A percentile compares a stretch with the other conserved stretches of the same genome.
phyloP scores from a whole-genome alignment of 2,888 invertebrate species.

The Phrixothrix hirtus region DNA sequence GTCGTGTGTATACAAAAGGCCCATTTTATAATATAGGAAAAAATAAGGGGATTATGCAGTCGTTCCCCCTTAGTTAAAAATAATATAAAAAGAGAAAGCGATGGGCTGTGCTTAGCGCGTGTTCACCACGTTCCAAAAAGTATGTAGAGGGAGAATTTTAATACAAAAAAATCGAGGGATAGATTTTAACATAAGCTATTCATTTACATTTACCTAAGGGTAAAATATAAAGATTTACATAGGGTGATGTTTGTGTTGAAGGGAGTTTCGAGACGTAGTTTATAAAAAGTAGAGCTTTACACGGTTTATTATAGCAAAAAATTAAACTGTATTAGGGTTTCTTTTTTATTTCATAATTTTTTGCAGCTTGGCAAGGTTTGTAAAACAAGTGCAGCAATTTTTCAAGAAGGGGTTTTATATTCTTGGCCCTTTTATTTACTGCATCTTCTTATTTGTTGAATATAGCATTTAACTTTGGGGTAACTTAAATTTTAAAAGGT shows the following conservation, averaged over 20 bases:
- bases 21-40: constrained; percentile 35
- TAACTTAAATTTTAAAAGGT: too few species aligned
- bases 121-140: constrained; percentile 38
- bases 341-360: too few species aligned
- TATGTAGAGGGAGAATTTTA: constrained; percentile 30
- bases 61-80: constrained; percentile 37
- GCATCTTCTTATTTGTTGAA: too few species aligned
- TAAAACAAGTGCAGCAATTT: too few species aligned
- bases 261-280: constrained; percentile 6
- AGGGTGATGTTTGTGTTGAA: constrained; percentile 16
- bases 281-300: too few species aligned
- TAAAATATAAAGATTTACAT: constrained; percentile 22
- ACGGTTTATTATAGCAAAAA: too few species aligned
- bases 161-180: constrained; percentile 33
- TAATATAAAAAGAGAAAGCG: constrained; percentile 39
- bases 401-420: too few species aligned
- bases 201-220: constrained; percentile 35
- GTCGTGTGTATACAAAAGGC: constrained; percentile 31
- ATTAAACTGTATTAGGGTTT: too few species aligned
- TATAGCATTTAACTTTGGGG: too few species aligned
- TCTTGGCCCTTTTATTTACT: too few species aligned
- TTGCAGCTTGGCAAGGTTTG: too few species aligned
- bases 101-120: constrained; percentile 39
- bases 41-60: constrained; percentile 31
- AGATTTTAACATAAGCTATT: constrained; percentile 34